Conservation (phyloP, 2,888 invertebrate genomes). For the Leptinotarsa haldemani region DNA sequence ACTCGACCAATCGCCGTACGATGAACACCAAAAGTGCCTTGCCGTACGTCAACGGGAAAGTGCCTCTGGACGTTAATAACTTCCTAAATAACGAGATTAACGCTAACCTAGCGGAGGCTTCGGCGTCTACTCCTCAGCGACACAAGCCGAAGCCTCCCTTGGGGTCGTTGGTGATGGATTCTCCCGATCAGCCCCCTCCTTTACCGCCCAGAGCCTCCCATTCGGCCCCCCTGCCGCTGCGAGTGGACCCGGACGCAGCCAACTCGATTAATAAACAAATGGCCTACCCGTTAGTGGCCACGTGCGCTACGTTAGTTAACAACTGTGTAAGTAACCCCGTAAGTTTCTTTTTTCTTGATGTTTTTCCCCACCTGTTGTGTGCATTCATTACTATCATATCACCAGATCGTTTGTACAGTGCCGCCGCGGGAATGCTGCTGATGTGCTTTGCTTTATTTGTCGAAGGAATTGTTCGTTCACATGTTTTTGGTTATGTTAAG, state of each 20-base stretch:
- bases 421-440: conserved; percentile 41
- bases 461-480: not conserved
- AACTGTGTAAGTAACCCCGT: conserved; percentile 66
- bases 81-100: conserved; percentile 57
- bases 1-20: conserved; percentile 27
- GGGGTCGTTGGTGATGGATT: conserved; percentile 54
- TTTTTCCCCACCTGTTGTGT: conserved; percentile 16
- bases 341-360: conserved; percentile 29
- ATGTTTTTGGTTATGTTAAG: conserved; percentile 11
- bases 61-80: conserved; percentile 50
- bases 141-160: conserved; percentile 27
- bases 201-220: conserved; percentile 70
- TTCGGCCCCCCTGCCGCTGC: conserved; percentile 56
- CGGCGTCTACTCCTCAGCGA: conserved; percentile 16
- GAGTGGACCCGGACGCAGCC: conserved; percentile 63
- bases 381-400: conserved; percentile 20
- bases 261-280: conserved; percentile 76
- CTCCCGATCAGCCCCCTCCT: conserved; percentile 67
- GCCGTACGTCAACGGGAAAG: conserved; percentile 56
- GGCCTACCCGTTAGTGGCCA: conserved; percentile 74
- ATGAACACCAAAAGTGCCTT: conserved; percentile 45
- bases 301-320: conserved; percentile 66
- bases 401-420: conserved; percentile 41
- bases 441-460: conserved; percentile 40
- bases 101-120: conserved; percentile 48